Evolutionary conservation across 2,797 vertebrate genomes (phyloP).

Genomic region (Aselliscus stoliczkanus): DNA sequence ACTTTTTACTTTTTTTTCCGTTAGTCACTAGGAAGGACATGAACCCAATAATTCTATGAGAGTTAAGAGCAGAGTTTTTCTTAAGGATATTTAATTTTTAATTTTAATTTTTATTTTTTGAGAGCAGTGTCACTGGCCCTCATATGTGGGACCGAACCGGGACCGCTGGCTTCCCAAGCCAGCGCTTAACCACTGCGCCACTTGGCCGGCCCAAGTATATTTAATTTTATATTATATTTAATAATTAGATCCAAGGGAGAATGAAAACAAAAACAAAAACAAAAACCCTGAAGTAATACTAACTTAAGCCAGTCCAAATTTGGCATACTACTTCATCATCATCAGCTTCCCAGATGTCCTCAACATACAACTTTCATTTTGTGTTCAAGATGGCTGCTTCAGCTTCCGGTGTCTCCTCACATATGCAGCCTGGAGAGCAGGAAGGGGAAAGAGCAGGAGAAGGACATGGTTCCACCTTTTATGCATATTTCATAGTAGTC

Average conservation of each 20-base stretch:
- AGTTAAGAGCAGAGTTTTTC: background rate
- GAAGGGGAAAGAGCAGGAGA: background rate
- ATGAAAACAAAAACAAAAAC: background rate
- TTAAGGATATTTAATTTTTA: background rate
- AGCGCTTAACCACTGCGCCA: too few relatives aligned
- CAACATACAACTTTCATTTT: background rate
- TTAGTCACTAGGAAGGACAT: background rate
- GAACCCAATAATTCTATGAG: background rate
- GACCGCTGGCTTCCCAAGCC: too few relatives aligned
- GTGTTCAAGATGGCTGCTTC: background rate
- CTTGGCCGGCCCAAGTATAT: too few relatives aligned
- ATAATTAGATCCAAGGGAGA: background rate
- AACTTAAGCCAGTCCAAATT: background rate
- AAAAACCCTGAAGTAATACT: background rate
- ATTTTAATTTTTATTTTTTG: too few relatives aligned
- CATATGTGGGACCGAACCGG: too few relatives aligned
- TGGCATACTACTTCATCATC: background rate
- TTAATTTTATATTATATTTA: background rate
- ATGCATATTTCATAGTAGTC: background rate
- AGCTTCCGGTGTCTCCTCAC: background rate
- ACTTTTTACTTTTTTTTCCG: background rate
- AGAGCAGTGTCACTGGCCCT: too few relatives aligned
- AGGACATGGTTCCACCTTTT: background rate
- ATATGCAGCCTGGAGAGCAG: background rate
- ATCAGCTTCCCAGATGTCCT: background rate